Base-by-base conservation (phyloP, 2,888 invertebrate species). In the Nysson spinosus region DNA sequence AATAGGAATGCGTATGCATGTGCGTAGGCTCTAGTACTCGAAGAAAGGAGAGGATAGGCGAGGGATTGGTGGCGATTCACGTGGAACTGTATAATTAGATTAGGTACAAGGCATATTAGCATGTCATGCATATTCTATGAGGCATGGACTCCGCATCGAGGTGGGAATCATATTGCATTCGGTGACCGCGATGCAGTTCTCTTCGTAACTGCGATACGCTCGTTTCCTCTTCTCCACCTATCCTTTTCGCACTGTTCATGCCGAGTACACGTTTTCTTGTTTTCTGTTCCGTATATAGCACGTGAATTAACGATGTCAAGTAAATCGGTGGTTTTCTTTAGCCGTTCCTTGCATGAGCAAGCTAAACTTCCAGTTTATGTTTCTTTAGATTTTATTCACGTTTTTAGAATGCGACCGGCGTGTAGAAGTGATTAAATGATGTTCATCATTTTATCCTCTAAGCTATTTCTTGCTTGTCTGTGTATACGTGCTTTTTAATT, bases 51-150 rank as follows among this genome's bases (percentile, higher is more conserved):
- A 61, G 68, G 55, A 47, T 34, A 32, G 63, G 40, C 35, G 24
- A 54, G 50, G 68, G 68, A 46, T 61, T 50, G 68, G 30, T 39
- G 72, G 43, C 60, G 71, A 61, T 71, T 80, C 79, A 75, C 83
- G 79, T 75, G 78, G 79, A 83, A 82, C 80, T 79, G 83, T 82
- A 84, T 85, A 85, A 85, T 84, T 85, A 84, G 84, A 85, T 85
- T 82, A 80, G 80, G 78, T 83, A 80, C 80, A 80, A 77, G 78
- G 71, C 65, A 75, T 78, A 84, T 83, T 84, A 83, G 80, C 84
- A 84, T 83, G 80, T 83, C 85, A 85, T 85, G 82, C 83, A 85
- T 85, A 85, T 84, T 84, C 82, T 64, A 85, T 85, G 79, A 83
- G 79, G 26, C 70, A 58, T 69, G 62, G 64, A 60, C 66, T 72